Conservation (phyloP, 2,888 invertebrate species). For the Exocentrus adspersus region DNA sequence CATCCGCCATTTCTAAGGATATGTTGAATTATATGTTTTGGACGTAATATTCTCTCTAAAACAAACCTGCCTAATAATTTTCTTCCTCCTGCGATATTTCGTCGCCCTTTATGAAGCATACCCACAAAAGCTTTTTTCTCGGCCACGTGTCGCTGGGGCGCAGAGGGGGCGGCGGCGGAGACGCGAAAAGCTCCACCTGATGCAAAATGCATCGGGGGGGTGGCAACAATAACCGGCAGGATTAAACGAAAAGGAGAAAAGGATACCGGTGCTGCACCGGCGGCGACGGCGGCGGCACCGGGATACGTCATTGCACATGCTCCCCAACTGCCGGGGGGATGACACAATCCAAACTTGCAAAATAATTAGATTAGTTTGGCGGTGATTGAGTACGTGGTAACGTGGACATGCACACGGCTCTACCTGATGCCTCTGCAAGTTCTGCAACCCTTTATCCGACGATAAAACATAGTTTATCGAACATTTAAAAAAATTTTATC, state of each 20-base stretch:
- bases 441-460: background rate
- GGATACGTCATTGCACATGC: constrained; percentile 61
- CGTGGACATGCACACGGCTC: no score
- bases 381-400: constrained; percentile 46
- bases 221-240: constrained; percentile 48
- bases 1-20: no score
- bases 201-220: constrained; percentile 14
- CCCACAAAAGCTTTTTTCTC: background rate
- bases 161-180: background rate
- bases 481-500: no score
- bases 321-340: constrained; percentile 53
- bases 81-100: no score
- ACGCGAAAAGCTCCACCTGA: constrained; percentile 13
- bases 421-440: background rate
- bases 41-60: no score
- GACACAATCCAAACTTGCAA: constrained; percentile 56
- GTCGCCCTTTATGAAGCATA: no score
- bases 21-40: no score
- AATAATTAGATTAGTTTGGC: constrained; percentile 62
- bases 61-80: no score
- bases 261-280: constrained; percentile 45
- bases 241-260: constrained; percentile 53
- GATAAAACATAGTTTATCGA: no score
- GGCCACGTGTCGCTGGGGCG: background rate
- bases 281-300: constrained; percentile 47